Percentiles rank a stretch among this genome's conserved stretches.
phyloP scores from a whole-genome alignment of 2,797 vertebrate species.

The Gymnoscopelus microlampas region DNA sequence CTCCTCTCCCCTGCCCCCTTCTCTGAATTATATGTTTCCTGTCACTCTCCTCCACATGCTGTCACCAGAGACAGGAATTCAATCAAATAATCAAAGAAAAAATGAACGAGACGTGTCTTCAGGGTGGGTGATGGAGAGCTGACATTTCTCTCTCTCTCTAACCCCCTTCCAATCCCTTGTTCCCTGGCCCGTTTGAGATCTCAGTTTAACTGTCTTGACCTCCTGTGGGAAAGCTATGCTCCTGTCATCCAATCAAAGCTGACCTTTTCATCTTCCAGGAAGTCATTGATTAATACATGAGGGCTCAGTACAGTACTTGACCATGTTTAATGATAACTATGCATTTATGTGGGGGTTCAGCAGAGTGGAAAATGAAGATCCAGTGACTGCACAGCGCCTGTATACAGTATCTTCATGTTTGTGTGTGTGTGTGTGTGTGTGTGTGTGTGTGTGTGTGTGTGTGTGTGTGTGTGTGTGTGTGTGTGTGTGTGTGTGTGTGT shows the following conservation, averaged over 20 bases:
- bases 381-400: background rate
- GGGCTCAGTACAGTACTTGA: background rate
- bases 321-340: background rate
- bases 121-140: background rate
- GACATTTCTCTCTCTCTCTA: slow-evolving; percentile 12
- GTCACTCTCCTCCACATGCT: slow-evolving; percentile 8
- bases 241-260: slow-evolving; percentile 33
- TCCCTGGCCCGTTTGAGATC: background rate
- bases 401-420: background rate
- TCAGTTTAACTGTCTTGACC: background rate
- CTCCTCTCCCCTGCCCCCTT: background rate
- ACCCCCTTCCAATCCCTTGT: no score
- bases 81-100: slow-evolving; percentile 29
- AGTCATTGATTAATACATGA: slow-evolving; percentile 48
- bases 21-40: slow-evolving; percentile 5
- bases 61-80: slow-evolving; percentile 26
- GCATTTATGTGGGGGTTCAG: background rate
- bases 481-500: background rate
- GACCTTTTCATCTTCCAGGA: slow-evolving; percentile 41
- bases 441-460: background rate
- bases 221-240: background rate
- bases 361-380: background rate
- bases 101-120: slow-evolving; percentile 22
- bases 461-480: no score
- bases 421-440: background rate